These are phyloP conservation scores for Cephus pulcher DNA, from an alignment of 2,888 invertebrate genomes.

Conservation along the genomic window DNA sequence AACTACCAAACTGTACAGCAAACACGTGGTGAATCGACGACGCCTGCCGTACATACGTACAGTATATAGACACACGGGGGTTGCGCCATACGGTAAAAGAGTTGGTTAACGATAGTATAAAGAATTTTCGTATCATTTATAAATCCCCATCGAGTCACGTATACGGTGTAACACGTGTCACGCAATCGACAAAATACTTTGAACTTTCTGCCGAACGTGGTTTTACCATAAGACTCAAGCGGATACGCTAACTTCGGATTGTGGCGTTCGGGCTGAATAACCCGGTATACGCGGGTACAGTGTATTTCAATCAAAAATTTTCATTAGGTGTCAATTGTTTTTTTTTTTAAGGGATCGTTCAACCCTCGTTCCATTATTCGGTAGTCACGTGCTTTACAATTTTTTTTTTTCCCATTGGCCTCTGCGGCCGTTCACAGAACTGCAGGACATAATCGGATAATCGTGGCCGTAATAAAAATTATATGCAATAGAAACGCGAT, in stretches of 20 bases:
- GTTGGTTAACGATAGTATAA: background rate
- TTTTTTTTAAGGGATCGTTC: background rate
- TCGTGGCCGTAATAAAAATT: slow-evolving; percentile 32
- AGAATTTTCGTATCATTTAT: background rate
- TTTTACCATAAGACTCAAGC: too few species aligned
- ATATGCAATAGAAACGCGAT: slow-evolving; percentile 44
- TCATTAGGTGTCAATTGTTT: background rate
- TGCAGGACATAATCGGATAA: background rate
- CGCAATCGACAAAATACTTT: background rate
- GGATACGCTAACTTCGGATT: too few species aligned
- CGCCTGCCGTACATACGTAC: background rate
- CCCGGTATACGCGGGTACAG: background rate
- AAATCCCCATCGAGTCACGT: background rate
- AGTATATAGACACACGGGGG: background rate
- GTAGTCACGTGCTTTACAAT: background rate
- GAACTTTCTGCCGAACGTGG: background rate
- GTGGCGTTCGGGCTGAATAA: too few species aligned
- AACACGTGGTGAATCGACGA: background rate
- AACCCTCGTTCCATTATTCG: background rate
- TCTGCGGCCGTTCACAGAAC: background rate
- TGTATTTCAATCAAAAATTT: background rate
- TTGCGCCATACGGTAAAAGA: background rate
- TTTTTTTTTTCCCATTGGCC: background rate
- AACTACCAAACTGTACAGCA: background rate
- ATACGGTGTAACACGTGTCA: background rate